phyloP scores from a whole-genome alignment of 2,113 vertebrate genomes.

The Pyrgilauda ruficollis region DNA sequence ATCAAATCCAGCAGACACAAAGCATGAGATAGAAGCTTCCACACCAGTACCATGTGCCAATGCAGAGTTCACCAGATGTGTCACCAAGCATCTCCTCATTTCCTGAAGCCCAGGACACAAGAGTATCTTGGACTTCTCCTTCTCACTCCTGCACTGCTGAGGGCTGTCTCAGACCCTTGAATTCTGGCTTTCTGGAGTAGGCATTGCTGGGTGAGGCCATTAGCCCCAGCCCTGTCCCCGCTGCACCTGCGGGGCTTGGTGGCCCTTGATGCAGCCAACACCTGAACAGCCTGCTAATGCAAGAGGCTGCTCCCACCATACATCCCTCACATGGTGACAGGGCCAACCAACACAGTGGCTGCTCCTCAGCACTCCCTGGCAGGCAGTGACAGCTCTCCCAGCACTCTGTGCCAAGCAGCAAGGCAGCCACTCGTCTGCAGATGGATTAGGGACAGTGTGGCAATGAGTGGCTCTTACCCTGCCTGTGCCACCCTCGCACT shows the following conservation, averaged over 20 bases:
- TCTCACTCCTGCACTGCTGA: not conserved
- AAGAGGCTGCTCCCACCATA: not conserved
- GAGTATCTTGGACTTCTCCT: not conserved
- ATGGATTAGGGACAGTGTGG: not conserved
- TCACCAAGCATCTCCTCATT: not conserved
- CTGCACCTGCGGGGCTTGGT: not conserved
- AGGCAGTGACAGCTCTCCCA: not conserved
- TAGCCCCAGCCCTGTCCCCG: not conserved
- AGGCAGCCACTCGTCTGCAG: not conserved
- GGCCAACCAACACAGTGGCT: not conserved
- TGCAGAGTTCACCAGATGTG: not conserved
- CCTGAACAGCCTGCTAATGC: not conserved
- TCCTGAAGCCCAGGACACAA: not conserved
- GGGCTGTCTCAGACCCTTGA: not conserved
- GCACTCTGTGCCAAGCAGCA: not conserved
- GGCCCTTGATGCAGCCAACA: not conserved
- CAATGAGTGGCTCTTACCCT: not conserved
- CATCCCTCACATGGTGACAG: not conserved
- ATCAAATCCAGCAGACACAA: not conserved
- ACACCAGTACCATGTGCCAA: fast-evolving
- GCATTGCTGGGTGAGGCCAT: fast-evolving
- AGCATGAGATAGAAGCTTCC: not conserved
- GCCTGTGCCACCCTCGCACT: not conserved
- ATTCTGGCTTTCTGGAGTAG: not conserved
- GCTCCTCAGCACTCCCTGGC: not conserved